Evolutionary conservation across 2,888 invertebrate species (phyloP).

Genomic region (Argynnis bischoffii): DNA sequence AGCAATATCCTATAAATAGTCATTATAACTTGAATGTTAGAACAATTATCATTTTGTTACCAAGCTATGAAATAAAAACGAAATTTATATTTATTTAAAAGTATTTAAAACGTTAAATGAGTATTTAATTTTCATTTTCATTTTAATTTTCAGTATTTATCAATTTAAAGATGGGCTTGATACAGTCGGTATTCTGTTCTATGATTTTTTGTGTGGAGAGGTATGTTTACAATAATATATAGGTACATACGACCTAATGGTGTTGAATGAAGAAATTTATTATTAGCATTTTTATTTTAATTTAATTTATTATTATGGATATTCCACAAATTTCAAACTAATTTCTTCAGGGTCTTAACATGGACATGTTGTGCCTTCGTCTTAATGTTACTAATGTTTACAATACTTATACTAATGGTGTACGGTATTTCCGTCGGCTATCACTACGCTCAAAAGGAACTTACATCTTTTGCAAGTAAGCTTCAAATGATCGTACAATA

Average conservation of each 20-base stretch:
- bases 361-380: constrained; percentile 73
- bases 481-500: constrained; percentile 18
- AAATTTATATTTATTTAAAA: too few species aligned
- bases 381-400: constrained; percentile 66
- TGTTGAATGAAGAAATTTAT: neutral
- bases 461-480: constrained; percentile 69
- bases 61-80: too few species aligned
- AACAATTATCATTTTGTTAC: too few species aligned
- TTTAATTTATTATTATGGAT: too few species aligned
- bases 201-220: constrained; percentile 70
- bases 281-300: too few species aligned
- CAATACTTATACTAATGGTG: constrained; percentile 62
- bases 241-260: too few species aligned
- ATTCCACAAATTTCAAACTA: too few species aligned
- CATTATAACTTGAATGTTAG: too few species aligned
- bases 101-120: too few species aligned
- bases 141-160: constrained; percentile 21
- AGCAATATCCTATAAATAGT: too few species aligned
- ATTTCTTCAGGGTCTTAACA: constrained; percentile 59
- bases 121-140: too few species aligned
- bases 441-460: constrained; percentile 74
- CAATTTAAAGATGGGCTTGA: constrained; percentile 57
- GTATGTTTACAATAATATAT: constrained; percentile 45
- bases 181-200: constrained; percentile 69
- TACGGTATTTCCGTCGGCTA: constrained; percentile 76